These are phyloP conservation scores for Ciconia nigra DNA, from an alignment of 2,797 vertebrate species.

Conservation along the genomic window DNA sequence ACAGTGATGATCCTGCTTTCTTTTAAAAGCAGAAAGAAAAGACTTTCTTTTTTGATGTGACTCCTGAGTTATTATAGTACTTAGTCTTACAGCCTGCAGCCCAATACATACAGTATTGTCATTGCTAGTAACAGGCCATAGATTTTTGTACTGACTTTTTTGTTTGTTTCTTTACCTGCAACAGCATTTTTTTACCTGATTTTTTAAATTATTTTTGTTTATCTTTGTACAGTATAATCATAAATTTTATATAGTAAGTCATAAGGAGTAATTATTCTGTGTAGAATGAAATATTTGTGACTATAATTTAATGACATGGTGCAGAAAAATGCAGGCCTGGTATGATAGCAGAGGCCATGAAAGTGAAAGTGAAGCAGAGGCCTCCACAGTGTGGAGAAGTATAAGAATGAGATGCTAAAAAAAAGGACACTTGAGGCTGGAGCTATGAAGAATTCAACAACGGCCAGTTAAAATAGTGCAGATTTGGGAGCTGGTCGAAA, in stretches of 20 bases:
- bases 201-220: background rate
- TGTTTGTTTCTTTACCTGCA: background rate
- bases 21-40: background rate
- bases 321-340: background rate
- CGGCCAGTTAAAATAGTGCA: background rate
- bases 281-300: background rate
- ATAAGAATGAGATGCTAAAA: background rate
- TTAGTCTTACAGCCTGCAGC: background rate
- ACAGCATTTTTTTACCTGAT: background rate
- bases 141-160: background rate
- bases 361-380: background rate
- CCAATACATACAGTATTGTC: background rate
- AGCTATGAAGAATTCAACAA: background rate
- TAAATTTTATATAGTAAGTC: background rate
- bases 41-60: background rate
- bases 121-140: background rate
- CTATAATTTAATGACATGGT: background rate
- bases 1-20: background rate
- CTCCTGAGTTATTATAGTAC: background rate
- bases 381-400: background rate
- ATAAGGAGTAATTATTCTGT: background rate
- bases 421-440: background rate
- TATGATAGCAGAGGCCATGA: background rate
- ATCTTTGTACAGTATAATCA: background rate
- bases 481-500: background rate